These are phyloP conservation scores for Pentalonia nigronervosa DNA, from an alignment of 1,140 invertebrate species.

Conservation along the genomic window DNA sequence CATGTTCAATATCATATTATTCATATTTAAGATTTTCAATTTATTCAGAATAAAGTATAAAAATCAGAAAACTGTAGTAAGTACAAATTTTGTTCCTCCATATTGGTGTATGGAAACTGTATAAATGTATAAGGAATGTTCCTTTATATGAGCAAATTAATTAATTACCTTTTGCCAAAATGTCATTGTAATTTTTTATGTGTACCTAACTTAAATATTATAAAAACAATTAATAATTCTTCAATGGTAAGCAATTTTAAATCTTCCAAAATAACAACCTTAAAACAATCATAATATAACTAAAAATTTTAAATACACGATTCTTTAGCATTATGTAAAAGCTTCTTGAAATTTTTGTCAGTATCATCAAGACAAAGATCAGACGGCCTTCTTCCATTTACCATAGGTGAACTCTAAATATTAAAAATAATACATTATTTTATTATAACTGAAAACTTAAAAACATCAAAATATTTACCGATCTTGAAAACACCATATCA, in stretches of 20 bases:
- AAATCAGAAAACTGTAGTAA: slow-evolving; percentile 27
- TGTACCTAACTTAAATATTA: slow-evolving; percentile 52
- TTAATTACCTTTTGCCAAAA: slow-evolving; percentile 41
- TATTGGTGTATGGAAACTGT: slow-evolving; percentile 22
- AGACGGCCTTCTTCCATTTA: slow-evolving; percentile 23
- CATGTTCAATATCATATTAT: slow-evolving; percentile 18
- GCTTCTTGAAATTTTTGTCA: slow-evolving; percentile 47
- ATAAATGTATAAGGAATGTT: slow-evolving; percentile 55
- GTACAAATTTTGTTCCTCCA: slow-evolving; percentile 42
- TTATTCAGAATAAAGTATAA: slow-evolving; percentile 21
- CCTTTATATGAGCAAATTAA: slow-evolving; percentile 50
- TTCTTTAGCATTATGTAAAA: slow-evolving; percentile 50
- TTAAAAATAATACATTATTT: not conserved
- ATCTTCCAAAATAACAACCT: slow-evolving; percentile 31
- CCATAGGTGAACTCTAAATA: slow-evolving; percentile 50
- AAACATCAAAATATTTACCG: slow-evolving; percentile 16
- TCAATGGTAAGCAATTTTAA: slow-evolving; percentile 43
- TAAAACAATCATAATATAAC: slow-evolving; percentile 40
- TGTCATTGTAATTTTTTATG: slow-evolving; percentile 41
- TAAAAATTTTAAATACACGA: slow-evolving; percentile 48
- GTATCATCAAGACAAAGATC: slow-evolving; percentile 4
- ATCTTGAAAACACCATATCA: slow-evolving; percentile 44
- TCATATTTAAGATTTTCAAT: not conserved
- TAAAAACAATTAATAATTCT: slow-evolving; percentile 57
- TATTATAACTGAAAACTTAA: not conserved